Base-by-base conservation (phyloP, 2,888 invertebrate species). In the Noctua fimbriata region DNA sequence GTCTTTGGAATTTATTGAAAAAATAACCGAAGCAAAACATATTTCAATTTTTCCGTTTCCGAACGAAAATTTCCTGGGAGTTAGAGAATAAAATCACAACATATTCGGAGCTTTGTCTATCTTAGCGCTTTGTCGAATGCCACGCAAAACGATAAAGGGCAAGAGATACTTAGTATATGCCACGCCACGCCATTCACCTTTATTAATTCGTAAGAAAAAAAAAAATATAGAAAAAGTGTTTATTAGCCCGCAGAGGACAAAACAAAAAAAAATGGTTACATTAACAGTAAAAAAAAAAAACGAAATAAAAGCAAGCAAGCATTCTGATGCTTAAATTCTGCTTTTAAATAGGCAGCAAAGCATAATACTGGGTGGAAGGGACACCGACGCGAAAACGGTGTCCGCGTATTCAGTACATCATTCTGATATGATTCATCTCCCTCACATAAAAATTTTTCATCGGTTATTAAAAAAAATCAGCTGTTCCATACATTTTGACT, bases 51-150 rank as follows among this genome's bases (percentile, higher is more conserved):
- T 77, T 41, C 63, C 71, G 55, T 82, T 83, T 55, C 69, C 44
- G 41, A 73, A 78, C 65, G 73, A 74, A 82, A 78, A 76, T 81
- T 81, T 81, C 75, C 71, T 78, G 71, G 55, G 58, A 83, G 78
- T 84, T 81, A 76, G 81, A 79, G 82, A 88, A 89, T 85, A 83
- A 89, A 88, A 87, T 88, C 87, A 84, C 74, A 84, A 87, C 87
- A 86, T 86, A 86, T 82, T 85, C 74, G 78, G 60, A 73, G 81
- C 81, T 87, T 84, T 88, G 85, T 87, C 88, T 89, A 67, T 88
- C 83, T 87, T 84, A 85, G 88, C 89, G 78, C 85, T 87, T 89
- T 84, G 81, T 82, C 60, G 85, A 85, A 85, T 86, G 74, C 85
- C 82, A 85, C 80, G 78, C 82, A 79, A 87, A 85, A 87, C 81